Base-by-base conservation (phyloP, 2,797 vertebrate genomes). In the Neostethus bicornis region DNA sequence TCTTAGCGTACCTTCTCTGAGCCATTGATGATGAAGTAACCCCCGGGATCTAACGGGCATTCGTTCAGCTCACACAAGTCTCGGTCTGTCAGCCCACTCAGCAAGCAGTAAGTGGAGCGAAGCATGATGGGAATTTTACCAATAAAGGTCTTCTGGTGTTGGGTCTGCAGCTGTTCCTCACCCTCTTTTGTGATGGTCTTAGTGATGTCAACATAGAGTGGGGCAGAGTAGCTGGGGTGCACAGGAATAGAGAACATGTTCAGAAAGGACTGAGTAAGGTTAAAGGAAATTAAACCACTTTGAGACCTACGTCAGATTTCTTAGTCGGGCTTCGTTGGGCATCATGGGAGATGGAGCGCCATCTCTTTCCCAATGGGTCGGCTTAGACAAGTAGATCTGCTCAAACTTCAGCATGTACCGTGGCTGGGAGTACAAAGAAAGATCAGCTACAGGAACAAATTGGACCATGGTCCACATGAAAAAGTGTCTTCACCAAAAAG, bases 81-180 rank as follows among this genome's bases (percentile, higher is more conserved):
- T 86, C 97, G 87, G 61, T 99, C 97, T 0, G 96, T 99, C 58
- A 98, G 83, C 50, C 95, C 95, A 1, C 97, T 99, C 55, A 99
- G 86, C 11, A 98, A 87, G 71, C 97, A 99, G 84, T 99, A 99
- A 0, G 97, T 99, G 42, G 97, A 99, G 59, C 97, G 95, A 8
- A 99, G 90, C 97, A 99, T 99, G 82, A 99, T 99, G 61, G 97
- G 97, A 75, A 99, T 99, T 76, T 99, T 99, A 7, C 97, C 97
- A 44, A 99, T 99, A 63, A 99, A 99, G 0, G 96, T 99, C 73
- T 99, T 99, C 89, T 99, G 97, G 82, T 99, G 97, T 57, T 99
- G 97, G 0, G 97, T 99, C 84, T 96, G 96, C 62, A 97, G 85
- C 60, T 98, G 97, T 41, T 99, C 97, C 75, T 99, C 97, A 0